Percentiles rank a stretch among this genome's conserved stretches.
Evolutionary conservation across 2,113 vertebrate species (phyloP).

Genomic region (Lagopus leucura): DNA sequence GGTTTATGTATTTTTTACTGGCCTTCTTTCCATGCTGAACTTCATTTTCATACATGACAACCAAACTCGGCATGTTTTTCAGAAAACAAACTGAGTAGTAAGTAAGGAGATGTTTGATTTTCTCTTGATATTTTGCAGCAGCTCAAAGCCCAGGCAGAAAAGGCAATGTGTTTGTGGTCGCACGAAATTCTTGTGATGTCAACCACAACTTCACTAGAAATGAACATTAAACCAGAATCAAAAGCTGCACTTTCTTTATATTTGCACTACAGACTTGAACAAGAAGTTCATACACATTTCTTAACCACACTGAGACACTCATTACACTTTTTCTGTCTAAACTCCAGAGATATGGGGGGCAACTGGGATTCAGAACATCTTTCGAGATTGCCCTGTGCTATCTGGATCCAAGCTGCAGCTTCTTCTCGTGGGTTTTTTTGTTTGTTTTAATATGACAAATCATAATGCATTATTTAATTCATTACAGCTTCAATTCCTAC

Average conservation of each 20-base stretch:
- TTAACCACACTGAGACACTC: neutral
- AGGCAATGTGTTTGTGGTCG: neutral
- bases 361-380: neutral
- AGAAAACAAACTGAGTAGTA: neutral
- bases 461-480: neutral
- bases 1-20: accelerated
- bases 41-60: neutral
- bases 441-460: accelerated
- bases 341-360: accelerated
- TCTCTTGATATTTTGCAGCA: neutral
- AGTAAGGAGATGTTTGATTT: neutral
- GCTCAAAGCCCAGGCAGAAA: neutral
- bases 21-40: neutral
- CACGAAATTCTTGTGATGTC: neutral
- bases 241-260: neutral
- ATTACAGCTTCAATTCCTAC: slow-evolving; percentile 61
- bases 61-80: neutral
- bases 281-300: neutral
- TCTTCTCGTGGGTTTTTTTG: neutral
- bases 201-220: neutral
- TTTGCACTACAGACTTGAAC: neutral
- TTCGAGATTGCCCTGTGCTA: neutral
- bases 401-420: neutral
- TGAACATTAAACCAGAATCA: neutral
- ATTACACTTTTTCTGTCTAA: neutral